A percentile compares a stretch with the other conserved stretches of the same genome.
Evolutionary conservation across 2,113 vertebrate genomes (phyloP).

Genomic region (Tyrannus savana): DNA sequence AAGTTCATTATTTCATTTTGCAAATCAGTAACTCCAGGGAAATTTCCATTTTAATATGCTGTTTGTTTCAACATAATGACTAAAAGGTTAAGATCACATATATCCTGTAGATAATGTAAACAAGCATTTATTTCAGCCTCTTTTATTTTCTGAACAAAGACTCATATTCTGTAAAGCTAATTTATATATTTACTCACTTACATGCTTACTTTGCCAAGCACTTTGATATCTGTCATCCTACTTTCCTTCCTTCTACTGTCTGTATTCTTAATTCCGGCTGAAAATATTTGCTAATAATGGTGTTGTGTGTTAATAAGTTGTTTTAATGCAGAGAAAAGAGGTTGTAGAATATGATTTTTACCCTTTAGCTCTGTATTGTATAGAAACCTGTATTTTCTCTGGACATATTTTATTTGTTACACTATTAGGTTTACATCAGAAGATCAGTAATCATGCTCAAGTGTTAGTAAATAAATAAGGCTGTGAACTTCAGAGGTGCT

Average conservation of each 20-base stretch:
- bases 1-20: constrained; percentile 56
- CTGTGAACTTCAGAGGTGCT: not conserved
- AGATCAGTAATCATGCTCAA: not conserved
- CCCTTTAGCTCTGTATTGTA: not conserved
- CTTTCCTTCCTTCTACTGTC: not conserved
- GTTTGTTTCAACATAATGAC: not conserved
- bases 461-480: constrained; percentile 33
- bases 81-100: constrained; percentile 16
- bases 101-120: constrained; percentile 35
- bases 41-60: constrained; percentile 46
- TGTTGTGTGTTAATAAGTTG: not conserved
- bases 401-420: not conserved
- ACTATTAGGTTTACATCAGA: constrained; percentile 27
- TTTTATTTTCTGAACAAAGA: constrained; percentile 10
- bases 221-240: constrained; percentile 7
- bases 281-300: not conserved
- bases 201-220: not conserved
- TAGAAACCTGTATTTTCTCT: not conserved
- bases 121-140: not conserved
- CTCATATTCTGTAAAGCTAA: not conserved
- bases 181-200: not conserved
- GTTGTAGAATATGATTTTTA: not conserved
- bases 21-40: constrained; percentile 32
- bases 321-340: not conserved
- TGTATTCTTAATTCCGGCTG: not conserved